Evolutionary conservation across 2,797 vertebrate genomes (phyloP).

Genomic region (Parambassis ranga): DNA sequence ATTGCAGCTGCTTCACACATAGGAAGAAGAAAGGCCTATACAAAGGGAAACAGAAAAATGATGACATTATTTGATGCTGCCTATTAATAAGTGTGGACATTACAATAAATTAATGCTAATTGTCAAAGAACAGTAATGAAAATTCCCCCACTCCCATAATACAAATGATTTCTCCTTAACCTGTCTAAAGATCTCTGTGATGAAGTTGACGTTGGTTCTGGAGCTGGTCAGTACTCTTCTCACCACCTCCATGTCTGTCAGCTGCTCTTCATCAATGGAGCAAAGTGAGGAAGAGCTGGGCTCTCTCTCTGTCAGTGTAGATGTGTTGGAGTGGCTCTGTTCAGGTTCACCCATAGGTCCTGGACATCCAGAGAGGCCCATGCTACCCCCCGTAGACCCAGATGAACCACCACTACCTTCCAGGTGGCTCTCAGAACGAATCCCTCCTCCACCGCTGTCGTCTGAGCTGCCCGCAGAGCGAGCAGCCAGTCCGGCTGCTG

Average conservation of each 20-base stretch:
- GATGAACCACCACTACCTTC: slow-evolving; percentile 50
- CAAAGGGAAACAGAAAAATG: neutral
- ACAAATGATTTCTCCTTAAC: slow-evolving; percentile 66
- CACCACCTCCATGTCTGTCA: slow-evolving; percentile 86
- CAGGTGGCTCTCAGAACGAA: slow-evolving; percentile 64
- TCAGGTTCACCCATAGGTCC: slow-evolving; percentile 85
- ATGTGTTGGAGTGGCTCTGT: slow-evolving; percentile 98
- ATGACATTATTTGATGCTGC: too few species aligned
- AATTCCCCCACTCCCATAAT: neutral
- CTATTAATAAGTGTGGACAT: too few species aligned
- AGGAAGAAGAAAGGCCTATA: slow-evolving; percentile 94
- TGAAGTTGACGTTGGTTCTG: slow-evolving; percentile 96
- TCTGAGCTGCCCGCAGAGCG: slow-evolving; percentile 78
- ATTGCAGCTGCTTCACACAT: slow-evolving; percentile 98
- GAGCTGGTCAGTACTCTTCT: slow-evolving; percentile 93
- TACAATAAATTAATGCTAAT: too few species aligned
- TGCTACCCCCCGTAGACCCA: slow-evolving; percentile 45
- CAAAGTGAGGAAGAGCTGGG: slow-evolving; percentile 98
- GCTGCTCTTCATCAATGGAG: slow-evolving; percentile 97
- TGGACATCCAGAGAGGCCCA: slow-evolving; percentile 82
- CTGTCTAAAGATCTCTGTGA: slow-evolving; percentile 98
- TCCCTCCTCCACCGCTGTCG: slow-evolving; percentile 74
- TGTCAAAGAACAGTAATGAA: neutral
- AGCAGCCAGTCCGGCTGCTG: slow-evolving; percentile 92
- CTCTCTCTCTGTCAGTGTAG: slow-evolving; percentile 95